Percentiles rank a stretch among this genome's conserved stretches.
These are phyloP conservation scores for Antechinus stuartii DNA, from an alignment of 2,113 vertebrate species.

Conservation along the genomic window DNA sequence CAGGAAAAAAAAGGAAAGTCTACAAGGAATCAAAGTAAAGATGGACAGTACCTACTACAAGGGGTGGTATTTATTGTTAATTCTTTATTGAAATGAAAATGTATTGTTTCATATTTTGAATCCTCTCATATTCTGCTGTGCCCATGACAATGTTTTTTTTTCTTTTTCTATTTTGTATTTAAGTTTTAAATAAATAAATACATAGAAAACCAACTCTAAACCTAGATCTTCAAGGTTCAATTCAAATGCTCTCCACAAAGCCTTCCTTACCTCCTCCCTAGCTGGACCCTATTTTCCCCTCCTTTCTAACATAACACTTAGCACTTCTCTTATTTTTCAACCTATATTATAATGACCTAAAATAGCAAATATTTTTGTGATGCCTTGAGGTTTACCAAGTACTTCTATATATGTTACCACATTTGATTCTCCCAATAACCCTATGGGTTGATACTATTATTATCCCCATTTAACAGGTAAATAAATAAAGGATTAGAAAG, in stretches of 20 bases:
- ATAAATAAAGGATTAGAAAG: background rate
- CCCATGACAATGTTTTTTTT: no score
- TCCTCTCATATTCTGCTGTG: no score
- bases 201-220: no score
- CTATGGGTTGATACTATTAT: background rate
- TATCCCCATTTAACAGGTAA: background rate
- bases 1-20: no score
- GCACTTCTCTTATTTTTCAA: background rate
- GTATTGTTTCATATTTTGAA: no score
- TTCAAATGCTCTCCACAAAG: background rate
- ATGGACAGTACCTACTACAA: no score
- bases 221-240: background rate
- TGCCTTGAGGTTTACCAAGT: background rate
- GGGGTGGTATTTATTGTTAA: no score
- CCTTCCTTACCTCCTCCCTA: background rate
- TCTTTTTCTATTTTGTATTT: no score
- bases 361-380: background rate
- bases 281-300: background rate
- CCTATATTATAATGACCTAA: background rate
- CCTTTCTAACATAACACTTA: background rate
- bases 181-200: no score
- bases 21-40: no score
- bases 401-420: background rate
- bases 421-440: background rate
- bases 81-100: no score